Conservation (phyloP, 2,797 vertebrate species). For the Poeciliopsis paucimaculata region DNA sequence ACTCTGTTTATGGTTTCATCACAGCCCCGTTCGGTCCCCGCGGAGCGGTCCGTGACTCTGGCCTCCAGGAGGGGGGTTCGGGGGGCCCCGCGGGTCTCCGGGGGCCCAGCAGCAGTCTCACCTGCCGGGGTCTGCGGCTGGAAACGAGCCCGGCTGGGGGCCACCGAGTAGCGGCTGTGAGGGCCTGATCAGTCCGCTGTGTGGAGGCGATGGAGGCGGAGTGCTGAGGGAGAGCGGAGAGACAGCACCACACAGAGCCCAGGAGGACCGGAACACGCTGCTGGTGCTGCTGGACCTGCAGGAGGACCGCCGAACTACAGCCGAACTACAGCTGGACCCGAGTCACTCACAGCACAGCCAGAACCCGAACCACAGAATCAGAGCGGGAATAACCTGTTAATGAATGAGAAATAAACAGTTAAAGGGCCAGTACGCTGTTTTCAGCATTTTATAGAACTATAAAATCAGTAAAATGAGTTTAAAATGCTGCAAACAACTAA, state of each 20-base stretch:
- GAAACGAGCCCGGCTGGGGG: conserved; percentile 47
- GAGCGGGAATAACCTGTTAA: background rate
- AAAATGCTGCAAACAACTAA: no score
- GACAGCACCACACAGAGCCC: conserved; percentile 81
- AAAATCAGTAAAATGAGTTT: no score
- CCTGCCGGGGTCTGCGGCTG: conserved; percentile 50
- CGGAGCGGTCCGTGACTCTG: conserved; percentile 22
- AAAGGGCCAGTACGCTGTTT: no score
- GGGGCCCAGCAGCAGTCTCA: conserved; percentile 33
- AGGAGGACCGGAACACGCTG: conserved; percentile 70
- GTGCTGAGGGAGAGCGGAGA: conserved; percentile 40
- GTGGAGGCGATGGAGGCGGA: conserved; percentile 61
- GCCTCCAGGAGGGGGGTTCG: background rate
- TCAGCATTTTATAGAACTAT: no score
- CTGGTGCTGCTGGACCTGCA: background rate
- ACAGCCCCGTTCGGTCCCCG: conserved; percentile 21
- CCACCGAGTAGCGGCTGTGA: conserved; percentile 58
- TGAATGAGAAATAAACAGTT: background rate
- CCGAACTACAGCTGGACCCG: background rate
- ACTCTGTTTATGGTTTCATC: conserved; percentile 49
- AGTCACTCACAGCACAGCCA: background rate
- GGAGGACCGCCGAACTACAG: background rate
- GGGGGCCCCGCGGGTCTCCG: conserved; percentile 10
- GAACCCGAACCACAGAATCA: background rate
- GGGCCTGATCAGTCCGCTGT: conserved; percentile 58